Base-by-base conservation (phyloP, 2,888 invertebrate species). In the Campoletis raptor region DNA sequence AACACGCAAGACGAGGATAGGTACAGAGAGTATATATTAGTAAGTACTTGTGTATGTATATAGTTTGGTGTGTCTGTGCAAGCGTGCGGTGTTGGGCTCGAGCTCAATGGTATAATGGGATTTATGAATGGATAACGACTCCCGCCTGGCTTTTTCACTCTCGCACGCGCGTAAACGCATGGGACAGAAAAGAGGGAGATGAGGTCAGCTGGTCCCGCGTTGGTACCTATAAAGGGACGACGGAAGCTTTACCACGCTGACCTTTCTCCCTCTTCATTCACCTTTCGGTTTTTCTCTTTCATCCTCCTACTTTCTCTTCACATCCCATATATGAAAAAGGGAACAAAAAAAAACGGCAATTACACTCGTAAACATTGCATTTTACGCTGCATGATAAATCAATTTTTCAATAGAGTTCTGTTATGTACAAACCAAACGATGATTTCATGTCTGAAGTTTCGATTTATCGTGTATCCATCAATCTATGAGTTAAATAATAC, bases 121-220 rank as follows among this genome's bases (percentile, higher is more conserved):
- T 91, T 91, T 91, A 91, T 91, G 91, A 91, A 91, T 91, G 91
- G 90, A 89, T 90, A 91, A 91, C 91, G 88, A 90, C 87, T 90
- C 86, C 86, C 85, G 88, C 87, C 87, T 83, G 86, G 85, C 87
- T 90, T 90, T 90, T 91, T 89, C 89, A 80, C 88, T 88, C 86
- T 88, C 85, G 72, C 83, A 86, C 86, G 87, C 85, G 88, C 88
- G 85, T 87, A 76, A 70, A 79, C 85, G 76, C 82, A 64, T 82
- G 66, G 76, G 72, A 54, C 57, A 67, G 21, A n/a, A 73, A 42
- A 24, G 54, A 73, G 72, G 30, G 30, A 42, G 42, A 18, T 64
- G 61, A 70, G 69, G 48, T 36, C 52, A 64, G 40, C 66, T 54
- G 83, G 48, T 73, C 72, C 79, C 64, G 70, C 64, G 70, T 40